These are phyloP conservation scores for Macrosoma leucophasiata DNA, from an alignment of 2,888 invertebrate species.

Conservation along the genomic window DNA sequence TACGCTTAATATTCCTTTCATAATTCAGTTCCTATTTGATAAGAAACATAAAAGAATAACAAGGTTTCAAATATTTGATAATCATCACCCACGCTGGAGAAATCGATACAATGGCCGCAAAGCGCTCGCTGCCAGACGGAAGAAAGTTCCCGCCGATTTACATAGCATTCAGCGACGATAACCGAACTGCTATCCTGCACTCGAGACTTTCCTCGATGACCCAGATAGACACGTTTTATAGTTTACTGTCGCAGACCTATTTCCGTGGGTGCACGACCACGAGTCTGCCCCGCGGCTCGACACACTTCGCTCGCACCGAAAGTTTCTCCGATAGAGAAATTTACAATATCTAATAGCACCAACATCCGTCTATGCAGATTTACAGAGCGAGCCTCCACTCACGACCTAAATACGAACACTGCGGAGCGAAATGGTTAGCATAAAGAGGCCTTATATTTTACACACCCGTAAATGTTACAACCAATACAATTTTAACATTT, in stretches of 20 bases:
- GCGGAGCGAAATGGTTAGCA: slow-evolving; percentile 46
- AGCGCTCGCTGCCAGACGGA: slow-evolving; percentile 50
- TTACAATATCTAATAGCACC: slow-evolving; percentile 68
- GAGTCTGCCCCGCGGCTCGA: slow-evolving; percentile 47
- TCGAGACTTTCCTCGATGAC: slow-evolving; percentile 47
- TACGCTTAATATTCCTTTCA: no score
- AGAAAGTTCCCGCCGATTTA: slow-evolving; percentile 71
- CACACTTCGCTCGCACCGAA: slow-evolving; percentile 66
- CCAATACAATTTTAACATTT: slow-evolving; percentile 20
- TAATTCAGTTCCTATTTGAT: no score
- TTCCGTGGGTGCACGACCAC: slow-evolving; percentile 65
- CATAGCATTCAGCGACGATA: slow-evolving; percentile 48
- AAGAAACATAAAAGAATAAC: no score
- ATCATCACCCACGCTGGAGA: slow-evolving; percentile 48
- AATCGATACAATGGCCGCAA: slow-evolving; percentile 61
- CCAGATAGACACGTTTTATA: slow-evolving; percentile 64
- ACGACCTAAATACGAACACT: slow-evolving; percentile 59
- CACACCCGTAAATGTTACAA: slow-evolving; percentile 31
- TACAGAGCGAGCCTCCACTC: slow-evolving; percentile 65
- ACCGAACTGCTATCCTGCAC: slow-evolving; percentile 39
- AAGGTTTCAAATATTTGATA: slow-evolving; percentile 19
- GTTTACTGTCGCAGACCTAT: slow-evolving; percentile 69
- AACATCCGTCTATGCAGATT: slow-evolving; percentile 74
- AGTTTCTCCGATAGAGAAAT: slow-evolving; percentile 73
- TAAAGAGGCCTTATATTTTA: slow-evolving; percentile 44